These are phyloP conservation scores for Anser brachyrhynchus DNA, from an alignment of 2,113 vertebrate genomes.

Conservation along the genomic window DNA sequence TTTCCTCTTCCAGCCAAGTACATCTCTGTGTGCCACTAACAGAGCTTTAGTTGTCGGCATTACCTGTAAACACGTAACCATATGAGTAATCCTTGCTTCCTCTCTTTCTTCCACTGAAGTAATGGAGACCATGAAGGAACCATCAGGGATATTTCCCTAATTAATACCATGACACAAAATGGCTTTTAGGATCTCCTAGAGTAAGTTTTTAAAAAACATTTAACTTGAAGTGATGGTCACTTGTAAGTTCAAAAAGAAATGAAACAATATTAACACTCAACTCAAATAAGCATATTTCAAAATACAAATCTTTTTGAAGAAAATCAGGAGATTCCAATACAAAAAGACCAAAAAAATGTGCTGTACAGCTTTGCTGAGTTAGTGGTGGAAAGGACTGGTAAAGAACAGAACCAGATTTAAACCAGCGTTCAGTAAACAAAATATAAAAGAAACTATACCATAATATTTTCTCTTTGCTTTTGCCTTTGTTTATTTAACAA, in stretches of 20 bases:
- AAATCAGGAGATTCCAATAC: background rate
- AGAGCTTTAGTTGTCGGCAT: background rate
- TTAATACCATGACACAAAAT: background rate
- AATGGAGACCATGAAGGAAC: background rate
- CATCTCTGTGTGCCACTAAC: background rate
- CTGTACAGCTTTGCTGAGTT: constrained; percentile 34
- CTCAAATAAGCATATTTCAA: background rate
- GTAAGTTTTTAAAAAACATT: background rate
- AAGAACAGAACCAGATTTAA: background rate
- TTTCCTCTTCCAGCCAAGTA: background rate
- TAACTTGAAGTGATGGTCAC: background rate
- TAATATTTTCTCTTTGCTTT: constrained; percentile 10
- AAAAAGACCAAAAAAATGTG: constrained; percentile 45
- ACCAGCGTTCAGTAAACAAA: background rate
- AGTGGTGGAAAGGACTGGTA: background rate
- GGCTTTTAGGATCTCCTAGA: constrained; percentile 18
- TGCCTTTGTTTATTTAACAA: background rate
- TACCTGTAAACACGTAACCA: background rate
- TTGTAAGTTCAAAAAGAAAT: background rate
- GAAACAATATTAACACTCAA: background rate
- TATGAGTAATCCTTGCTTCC: background rate
- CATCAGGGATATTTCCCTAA: background rate
- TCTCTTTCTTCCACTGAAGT: background rate
- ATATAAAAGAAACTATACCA: background rate
- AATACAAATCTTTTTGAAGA: background rate